These are phyloP conservation scores for Listronotus oregonensis DNA, from an alignment of 1,140 invertebrate species.

Conservation along the genomic window DNA sequence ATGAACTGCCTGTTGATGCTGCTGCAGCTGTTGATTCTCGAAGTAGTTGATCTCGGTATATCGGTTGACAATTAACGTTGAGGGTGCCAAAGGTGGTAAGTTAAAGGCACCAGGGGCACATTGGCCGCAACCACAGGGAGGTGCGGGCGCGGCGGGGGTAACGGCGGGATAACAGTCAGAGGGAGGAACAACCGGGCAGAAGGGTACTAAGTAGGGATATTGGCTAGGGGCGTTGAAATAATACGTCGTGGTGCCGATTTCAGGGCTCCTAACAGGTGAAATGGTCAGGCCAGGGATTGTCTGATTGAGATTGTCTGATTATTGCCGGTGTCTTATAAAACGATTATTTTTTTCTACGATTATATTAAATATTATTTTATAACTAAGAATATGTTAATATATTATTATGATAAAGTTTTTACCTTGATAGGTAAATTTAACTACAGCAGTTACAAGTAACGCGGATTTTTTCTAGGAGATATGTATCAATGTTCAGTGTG, in stretches of 20 bases:
- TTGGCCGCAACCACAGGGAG: constrained; percentile 53
- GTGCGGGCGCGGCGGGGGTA: constrained; percentile 36
- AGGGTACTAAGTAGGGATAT: constrained; percentile 56
- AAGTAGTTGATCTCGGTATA: constrained; percentile 57
- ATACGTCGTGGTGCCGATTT: constrained; percentile 54
- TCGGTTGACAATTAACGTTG: constrained; percentile 55
- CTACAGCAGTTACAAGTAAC: constrained; percentile 11
- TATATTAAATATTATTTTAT: background rate
- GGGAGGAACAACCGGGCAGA: constrained; percentile 52
- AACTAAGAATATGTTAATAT: background rate
- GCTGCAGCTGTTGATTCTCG: constrained; percentile 47
- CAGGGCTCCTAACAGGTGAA: constrained; percentile 33
- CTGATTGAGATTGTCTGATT: constrained; percentile 45
- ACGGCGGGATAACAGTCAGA: constrained; percentile 45
- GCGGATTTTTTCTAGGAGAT: constrained; percentile 9
- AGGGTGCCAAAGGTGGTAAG: constrained; percentile 49
- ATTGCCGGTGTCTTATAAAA: constrained; percentile 37
- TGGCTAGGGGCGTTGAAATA: constrained; percentile 54
- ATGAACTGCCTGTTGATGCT: constrained; percentile 27
- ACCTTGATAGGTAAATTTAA: constrained; percentile 1
- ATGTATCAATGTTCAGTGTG: constrained; percentile 17
- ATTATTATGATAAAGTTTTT: background rate
- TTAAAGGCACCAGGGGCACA: constrained; percentile 53
- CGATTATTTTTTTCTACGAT: constrained; percentile 3
- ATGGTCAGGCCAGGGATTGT: constrained; percentile 31